Base-by-base conservation (phyloP, 2,888 invertebrate genomes). In the Polydrusus cervinus region DNA sequence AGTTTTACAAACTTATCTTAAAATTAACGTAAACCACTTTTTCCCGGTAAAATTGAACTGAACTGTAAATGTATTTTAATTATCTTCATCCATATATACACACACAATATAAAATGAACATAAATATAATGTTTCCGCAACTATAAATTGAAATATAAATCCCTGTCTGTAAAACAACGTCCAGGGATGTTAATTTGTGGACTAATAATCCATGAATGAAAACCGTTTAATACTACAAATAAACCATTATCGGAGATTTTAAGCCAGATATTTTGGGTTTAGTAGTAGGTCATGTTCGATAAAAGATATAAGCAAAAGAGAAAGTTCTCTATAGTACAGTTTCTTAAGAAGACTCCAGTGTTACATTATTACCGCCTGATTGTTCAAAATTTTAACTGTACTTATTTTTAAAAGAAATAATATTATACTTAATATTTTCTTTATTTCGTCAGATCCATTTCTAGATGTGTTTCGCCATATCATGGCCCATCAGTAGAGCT, bases 171-270 rank as follows among this genome's bases (percentile, higher is more conserved):
- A 40, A 43, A 61, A 40, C 61, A 40, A 61, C 47, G 43, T 25
- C 25, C 40, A 13, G 18, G 43, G 45, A 40, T 47, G 45, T 64
- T 47, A 64, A 64, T 64, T 64, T 61, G 51, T 30, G 49, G 16
- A 61, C 11, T 34, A 14, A 49, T 51, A 61, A 70, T 62, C 70
- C 70, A 16, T 61, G 38, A 70, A 70, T 71, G 43, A 71, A 53
- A 71, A 64, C 71, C 64, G 30, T 71, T 64, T 71, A 53, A 71
- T 55, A 40, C 71, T 38, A 62, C 64, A 71, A 71, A 64, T 64
- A 53, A 55, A 64, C 53, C 53, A 16, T 18, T 25, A 55, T 60
- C 18, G 20, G 18, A 20, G 40, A 10, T 40, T 55, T 64, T 53
- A 64, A 55, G 53, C 20, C 49, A 45, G 38, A 70, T 70, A 60